Evolutionary conservation across 1,140 invertebrate genomes (phyloP).

Genomic region (Magallana gigas): DNA sequence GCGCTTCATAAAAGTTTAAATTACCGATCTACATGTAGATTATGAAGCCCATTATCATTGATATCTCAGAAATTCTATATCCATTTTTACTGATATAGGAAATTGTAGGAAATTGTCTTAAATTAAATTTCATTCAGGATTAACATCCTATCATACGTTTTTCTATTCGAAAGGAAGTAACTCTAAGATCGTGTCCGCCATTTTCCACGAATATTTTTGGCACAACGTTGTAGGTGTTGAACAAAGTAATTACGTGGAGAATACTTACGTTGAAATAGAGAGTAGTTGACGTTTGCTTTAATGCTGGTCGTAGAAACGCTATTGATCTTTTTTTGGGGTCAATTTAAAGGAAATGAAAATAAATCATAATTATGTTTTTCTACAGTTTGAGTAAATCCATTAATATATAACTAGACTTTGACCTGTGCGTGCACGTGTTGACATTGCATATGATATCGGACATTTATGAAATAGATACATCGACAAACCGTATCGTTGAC

Average conservation of each 20-base stretch:
- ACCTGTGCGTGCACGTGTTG: too few species aligned
- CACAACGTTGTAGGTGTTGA: neutral
- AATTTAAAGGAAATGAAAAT: too few species aligned
- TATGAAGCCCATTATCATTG: constrained; percentile 27
- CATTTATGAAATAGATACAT: too few species aligned
- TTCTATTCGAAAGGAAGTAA: too few species aligned
- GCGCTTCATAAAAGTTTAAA: constrained; percentile 15
- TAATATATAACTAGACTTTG: neutral
- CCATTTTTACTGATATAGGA: neutral
- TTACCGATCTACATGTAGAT: constrained; percentile 36
- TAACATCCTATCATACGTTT: too few species aligned
- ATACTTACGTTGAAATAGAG: too few species aligned
- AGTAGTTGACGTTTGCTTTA: neutral
- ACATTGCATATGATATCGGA: too few species aligned
- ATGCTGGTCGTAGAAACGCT: constrained; percentile 1
- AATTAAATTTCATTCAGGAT: too few species aligned
- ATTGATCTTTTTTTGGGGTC: neutral
- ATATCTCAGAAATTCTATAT: constrained; percentile 36
- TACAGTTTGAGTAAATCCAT: neutral
- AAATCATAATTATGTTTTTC: too few species aligned
- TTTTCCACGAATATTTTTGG: neutral
- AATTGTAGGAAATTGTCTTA: neutral
- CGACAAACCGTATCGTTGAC: too few species aligned
- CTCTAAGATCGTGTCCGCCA: too few species aligned
- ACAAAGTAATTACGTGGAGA: neutral